Evolutionary conservation across 2,797 vertebrate species (phyloP).

Genomic region (Myripristis murdjan): DNA sequence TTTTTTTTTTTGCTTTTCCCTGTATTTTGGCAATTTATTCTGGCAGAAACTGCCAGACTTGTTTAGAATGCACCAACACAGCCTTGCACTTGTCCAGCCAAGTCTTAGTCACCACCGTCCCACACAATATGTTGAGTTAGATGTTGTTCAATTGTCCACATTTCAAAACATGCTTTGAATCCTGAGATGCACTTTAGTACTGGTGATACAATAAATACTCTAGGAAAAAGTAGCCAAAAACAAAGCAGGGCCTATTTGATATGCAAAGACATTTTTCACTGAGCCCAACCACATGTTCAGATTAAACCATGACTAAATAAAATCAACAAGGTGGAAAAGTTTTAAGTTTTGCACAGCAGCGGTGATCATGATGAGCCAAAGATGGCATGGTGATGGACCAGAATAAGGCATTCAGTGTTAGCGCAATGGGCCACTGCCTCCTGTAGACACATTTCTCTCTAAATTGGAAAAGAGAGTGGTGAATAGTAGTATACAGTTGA

Average conservation of each 20-base stretch:
- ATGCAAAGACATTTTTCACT: constrained; percentile 63
- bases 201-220: constrained; percentile 57
- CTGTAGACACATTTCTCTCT: too few species aligned
- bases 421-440: too few species aligned
- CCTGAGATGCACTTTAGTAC: neutral
- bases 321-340: constrained; percentile 3
- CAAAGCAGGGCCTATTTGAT: constrained; percentile 59
- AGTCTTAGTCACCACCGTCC: neutral
- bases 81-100: neutral
- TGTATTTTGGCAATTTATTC: too few species aligned
- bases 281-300: constrained; percentile 15
- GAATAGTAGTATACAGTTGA: too few species aligned
- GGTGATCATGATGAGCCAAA: too few species aligned
- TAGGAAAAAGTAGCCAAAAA: constrained; percentile 24
- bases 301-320: constrained; percentile 20
- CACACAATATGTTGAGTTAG: constrained; percentile 15
- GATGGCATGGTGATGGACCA: too few species aligned
- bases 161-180: constrained; percentile 16
- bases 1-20: neutral
- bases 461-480: too few species aligned
- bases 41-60: too few species aligned
- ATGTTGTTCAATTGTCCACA: neutral
- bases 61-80: neutral
- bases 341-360: neutral
- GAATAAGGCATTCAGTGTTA: too few species aligned